Conservation (phyloP, 2,888 invertebrate species). For the Odontocerum albicorne region DNA sequence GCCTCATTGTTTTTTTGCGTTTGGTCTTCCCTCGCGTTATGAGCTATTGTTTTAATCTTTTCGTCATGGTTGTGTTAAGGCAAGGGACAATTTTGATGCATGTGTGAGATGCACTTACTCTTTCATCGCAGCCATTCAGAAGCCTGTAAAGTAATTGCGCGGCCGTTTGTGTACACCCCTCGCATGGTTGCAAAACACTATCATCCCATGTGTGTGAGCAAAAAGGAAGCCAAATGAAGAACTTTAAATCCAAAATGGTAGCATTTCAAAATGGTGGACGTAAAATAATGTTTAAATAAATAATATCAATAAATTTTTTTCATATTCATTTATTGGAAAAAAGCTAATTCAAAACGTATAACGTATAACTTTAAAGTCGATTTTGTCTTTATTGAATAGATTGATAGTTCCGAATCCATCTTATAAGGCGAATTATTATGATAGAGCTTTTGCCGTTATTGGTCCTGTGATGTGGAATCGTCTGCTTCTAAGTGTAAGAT, state of each 20-base stretch:
- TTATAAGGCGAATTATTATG: not conserved
- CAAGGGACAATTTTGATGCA: not conserved
- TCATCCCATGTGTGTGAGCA: not conserved
- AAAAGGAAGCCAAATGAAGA: conserved; percentile 1
- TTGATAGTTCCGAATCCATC: too few relatives aligned
- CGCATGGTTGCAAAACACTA: not conserved
- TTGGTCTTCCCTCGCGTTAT: conserved; percentile 17
- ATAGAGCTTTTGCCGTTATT: too few relatives aligned
- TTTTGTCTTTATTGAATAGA: too few relatives aligned
- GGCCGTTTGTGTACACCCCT: conserved; percentile 14
- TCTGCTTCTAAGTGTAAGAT: too few relatives aligned
- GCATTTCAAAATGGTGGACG: conserved; percentile 2
- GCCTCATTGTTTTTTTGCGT: conserved; percentile 16
- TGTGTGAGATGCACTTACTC: conserved; percentile 15
- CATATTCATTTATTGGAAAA: too few relatives aligned
- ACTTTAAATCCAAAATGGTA: conserved; percentile 8
- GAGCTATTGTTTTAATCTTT: conserved; percentile 21
- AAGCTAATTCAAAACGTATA: too few relatives aligned
- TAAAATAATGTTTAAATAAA: conserved; percentile 1
- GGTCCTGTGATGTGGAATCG: too few relatives aligned
- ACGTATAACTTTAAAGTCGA: too few relatives aligned
- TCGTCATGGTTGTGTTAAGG: conserved; percentile 9
- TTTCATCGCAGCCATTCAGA: conserved; percentile 19
- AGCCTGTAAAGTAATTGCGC: conserved; percentile 18
- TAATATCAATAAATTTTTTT: too few relatives aligned